phyloP scores from a whole-genome alignment of 2,113 vertebrate species.

The Sardina pilchardus region DNA sequence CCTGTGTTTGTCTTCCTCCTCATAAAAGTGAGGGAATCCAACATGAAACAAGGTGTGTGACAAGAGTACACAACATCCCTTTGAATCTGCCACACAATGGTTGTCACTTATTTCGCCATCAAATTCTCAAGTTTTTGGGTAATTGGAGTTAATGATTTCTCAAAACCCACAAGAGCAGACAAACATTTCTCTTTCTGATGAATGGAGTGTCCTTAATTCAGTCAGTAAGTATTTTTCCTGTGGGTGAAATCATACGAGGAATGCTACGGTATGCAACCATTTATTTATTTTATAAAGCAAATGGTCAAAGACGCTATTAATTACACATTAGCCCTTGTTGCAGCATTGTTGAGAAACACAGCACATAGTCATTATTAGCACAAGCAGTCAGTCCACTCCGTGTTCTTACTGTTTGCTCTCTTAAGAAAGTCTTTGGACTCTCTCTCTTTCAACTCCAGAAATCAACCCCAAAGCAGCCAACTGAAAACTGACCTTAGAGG shows the following conservation, averaged over 20 bases:
- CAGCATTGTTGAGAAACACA: neutral
- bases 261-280: neutral
- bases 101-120: slow-evolving; percentile 36
- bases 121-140: slow-evolving; percentile 17
- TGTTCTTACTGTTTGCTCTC: neutral
- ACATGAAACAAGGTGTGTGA: slow-evolving; percentile 21
- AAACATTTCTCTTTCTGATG: neutral
- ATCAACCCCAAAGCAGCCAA: neutral
- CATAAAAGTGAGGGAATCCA: slow-evolving; percentile 27
- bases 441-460: neutral
- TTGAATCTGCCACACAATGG: slow-evolving; percentile 28
- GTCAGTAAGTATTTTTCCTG: slow-evolving; percentile 5
- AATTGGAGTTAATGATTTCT: slow-evolving; percentile 4
- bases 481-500: neutral
- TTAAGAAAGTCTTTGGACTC: neutral
- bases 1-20: slow-evolving; percentile 22
- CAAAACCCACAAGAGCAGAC: neutral
- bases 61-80: slow-evolving; percentile 25
- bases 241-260: neutral
- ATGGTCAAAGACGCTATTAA: neutral
- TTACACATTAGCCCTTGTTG: slow-evolving; percentile 6
- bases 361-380: neutral
- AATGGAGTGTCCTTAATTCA: neutral
- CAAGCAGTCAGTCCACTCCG: neutral
- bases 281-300: neutral